Evolutionary conservation across 2,888 invertebrate species (phyloP).

Genomic region (Lasius platythorax): DNA sequence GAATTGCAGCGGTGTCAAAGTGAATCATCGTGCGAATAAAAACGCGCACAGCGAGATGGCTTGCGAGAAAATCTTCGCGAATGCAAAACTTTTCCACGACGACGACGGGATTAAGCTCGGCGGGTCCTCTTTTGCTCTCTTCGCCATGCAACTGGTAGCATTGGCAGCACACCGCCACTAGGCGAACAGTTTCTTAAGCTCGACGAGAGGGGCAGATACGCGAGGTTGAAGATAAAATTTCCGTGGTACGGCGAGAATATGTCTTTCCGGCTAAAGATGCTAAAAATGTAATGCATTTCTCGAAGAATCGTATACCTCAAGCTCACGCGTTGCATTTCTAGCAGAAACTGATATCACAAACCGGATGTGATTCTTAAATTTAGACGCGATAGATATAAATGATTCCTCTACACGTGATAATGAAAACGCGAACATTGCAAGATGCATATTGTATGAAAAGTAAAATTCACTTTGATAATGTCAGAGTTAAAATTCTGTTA

Average conservation of each 20-base stretch:
- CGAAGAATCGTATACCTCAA: not conserved
- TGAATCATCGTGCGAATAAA: slow-evolving; percentile 52
- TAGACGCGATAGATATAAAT: not conserved
- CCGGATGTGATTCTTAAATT: slow-evolving; percentile 21
- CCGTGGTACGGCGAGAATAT: slow-evolving; percentile 43
- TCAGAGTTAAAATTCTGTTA: not conserved
- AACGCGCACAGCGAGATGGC: slow-evolving; percentile 38
- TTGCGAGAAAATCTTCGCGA: slow-evolving; percentile 47
- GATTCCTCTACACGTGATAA: not conserved
- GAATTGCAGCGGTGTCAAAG: slow-evolving; percentile 22
- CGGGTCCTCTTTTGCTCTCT: slow-evolving; percentile 43
- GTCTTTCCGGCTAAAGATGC: slow-evolving; percentile 37
- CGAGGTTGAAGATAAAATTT: slow-evolving; percentile 68
- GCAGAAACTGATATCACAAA: not conserved
- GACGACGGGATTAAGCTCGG: slow-evolving; percentile 60
- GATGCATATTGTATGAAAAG: not conserved
- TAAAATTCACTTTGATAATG: not conserved
- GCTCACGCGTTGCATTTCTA: slow-evolving; percentile 16
- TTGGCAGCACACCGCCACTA: slow-evolving; percentile 47
- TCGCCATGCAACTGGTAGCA: slow-evolving; percentile 65
- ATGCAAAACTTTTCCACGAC: slow-evolving; percentile 53
- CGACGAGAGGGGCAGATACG: slow-evolving; percentile 48
- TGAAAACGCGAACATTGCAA: not conserved
- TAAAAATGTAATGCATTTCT: slow-evolving; percentile 46
- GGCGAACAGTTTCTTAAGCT: slow-evolving; percentile 62